A percentile compares a stretch with the other conserved stretches of the same genome.
Conservation (phyloP, 2,888 invertebrate genomes). For the Brachynemurus nebulosus region DNA sequence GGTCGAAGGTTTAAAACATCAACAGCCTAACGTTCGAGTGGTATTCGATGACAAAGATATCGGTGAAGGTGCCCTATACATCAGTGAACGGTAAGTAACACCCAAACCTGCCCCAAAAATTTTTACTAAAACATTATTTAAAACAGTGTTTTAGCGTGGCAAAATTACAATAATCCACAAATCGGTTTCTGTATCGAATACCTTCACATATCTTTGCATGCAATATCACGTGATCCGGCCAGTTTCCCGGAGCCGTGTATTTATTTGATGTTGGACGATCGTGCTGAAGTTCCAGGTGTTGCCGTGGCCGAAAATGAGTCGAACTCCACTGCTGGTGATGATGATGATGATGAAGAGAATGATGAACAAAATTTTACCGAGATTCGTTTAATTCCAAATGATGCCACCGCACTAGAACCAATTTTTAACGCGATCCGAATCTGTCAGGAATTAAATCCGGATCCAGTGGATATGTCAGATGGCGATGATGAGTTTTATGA, state of each 20-base stretch:
- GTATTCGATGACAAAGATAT: slow-evolving; percentile 8
- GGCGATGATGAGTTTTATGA: slow-evolving; percentile 4
- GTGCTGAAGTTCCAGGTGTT: slow-evolving; percentile 6
- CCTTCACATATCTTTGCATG: slow-evolving; percentile 9
- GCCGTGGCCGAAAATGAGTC: slow-evolving; percentile 1
- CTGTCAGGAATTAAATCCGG: slow-evolving; percentile 9
- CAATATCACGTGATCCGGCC: slow-evolving; percentile 6
- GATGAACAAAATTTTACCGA: slow-evolving; percentile 2
- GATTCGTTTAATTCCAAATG: slow-evolving; percentile 7
- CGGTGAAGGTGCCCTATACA: slow-evolving; percentile 8
- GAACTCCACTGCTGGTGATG: neutral
- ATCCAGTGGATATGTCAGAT: slow-evolving; percentile 6
- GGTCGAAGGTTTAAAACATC: slow-evolving; percentile 6
- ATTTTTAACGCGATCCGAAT: slow-evolving; percentile 6
- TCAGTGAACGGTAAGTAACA: slow-evolving; percentile 5
- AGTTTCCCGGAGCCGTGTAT: slow-evolving; percentile 8
- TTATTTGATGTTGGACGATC: slow-evolving; percentile 9
- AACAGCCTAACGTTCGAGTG: slow-evolving; percentile 6
- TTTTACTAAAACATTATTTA: neutral
- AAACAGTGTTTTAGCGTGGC: slow-evolving; percentile 8
- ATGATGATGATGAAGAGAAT: slow-evolving; percentile 2
- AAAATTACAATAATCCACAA: slow-evolving; percentile 3
- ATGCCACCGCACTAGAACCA: slow-evolving; percentile 3
- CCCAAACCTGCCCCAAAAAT: no score
- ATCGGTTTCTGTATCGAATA: slow-evolving; percentile 7